Evolutionary conservation across 1,140 invertebrate genomes (phyloP), one percentile per base, ranked within the genome.

Genomic region (Hydropsyche tenuis): DNA sequence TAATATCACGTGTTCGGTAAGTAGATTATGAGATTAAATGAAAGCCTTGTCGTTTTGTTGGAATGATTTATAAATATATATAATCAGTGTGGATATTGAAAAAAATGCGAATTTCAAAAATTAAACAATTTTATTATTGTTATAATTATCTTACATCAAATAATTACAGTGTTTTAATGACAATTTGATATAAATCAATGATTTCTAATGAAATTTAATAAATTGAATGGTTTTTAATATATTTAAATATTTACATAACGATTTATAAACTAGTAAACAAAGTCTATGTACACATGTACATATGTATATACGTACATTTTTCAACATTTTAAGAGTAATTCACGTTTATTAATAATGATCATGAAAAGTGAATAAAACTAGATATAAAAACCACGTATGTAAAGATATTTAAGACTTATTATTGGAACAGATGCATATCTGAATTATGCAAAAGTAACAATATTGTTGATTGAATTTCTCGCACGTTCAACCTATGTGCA

Each of bases 81-180:
- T 37, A 37, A 37, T 37, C 30, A 37, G 9, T 37, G 9, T 37
- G 9, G 9, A 4, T 37, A 37, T 9, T 3, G 9, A 37, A 4
- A 4, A 70, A 75, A 70, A 71, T 7, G 37, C 20, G 23, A 18
- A 18, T 51, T 45, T 77, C 75, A 77, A 77, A 77, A 77, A 77
- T 77, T 77, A 77, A 77, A 77, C 75, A 74, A 77, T 77, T 77
- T 76, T 74, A 73, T 72, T 77, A 72, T 77, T 37, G 9, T 37
- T 37, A 4, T 72, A 74, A 62, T 76, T 48, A 66, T 74, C 56
- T 74, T 74, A 72, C 69, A 72, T 73, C 72, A 64, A 73, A 56
- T 70, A 77, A 72, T 73, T 70, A 77, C 73, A 74, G 68, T 74
- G 22, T 9, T 27, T 56, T 48, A 22, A 37, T 37, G 30, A 37